Evolutionary conservation across 1,140 invertebrate genomes (phyloP).

Genomic region (Bombus soroeensis): DNA sequence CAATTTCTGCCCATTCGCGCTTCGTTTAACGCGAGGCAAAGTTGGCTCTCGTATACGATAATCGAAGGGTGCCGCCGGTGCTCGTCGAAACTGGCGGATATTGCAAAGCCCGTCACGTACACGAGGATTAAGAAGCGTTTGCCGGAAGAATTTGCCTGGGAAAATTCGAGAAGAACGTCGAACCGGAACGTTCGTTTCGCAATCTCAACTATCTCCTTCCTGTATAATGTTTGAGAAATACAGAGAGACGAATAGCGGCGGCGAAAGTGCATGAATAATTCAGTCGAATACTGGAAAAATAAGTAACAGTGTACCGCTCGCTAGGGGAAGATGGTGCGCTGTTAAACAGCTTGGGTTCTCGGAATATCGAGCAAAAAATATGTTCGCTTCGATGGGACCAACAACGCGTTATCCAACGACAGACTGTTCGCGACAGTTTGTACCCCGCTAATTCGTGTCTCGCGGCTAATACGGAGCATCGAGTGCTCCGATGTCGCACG

Average conservation of each 20-base stretch:
- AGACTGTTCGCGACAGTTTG: neutral
- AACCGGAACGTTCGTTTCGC: constrained; percentile 2
- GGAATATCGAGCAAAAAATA: neutral
- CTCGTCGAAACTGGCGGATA: neutral
- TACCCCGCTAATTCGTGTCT: rapidly evolving
- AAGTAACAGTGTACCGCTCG: constrained; percentile 47
- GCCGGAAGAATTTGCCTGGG: neutral
- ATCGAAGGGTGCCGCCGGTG: neutral
- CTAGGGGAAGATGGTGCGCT: too few species aligned
- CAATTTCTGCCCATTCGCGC: neutral
- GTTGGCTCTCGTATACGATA: neutral
- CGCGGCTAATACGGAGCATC: too few species aligned
- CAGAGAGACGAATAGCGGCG: constrained; percentile 65
- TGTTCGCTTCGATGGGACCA: too few species aligned
- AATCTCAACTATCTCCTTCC: constrained; percentile 60
- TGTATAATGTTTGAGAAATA: constrained; percentile 75
- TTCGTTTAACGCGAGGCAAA: constrained; percentile 9
- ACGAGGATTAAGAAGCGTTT: constrained; percentile 31
- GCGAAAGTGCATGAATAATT: constrained; percentile 73
- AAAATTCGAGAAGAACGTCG: neutral
- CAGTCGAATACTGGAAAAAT: constrained; percentile 54
- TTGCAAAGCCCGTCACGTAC: constrained; percentile 26
- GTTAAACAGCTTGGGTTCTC: neutral
- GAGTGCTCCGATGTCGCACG: too few species aligned
- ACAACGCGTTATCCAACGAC: neutral